Evolutionary conservation across 2,888 invertebrate genomes (phyloP), one percentile per base, ranked within the genome.

Genomic region (Cerceris ruficornis): DNA sequence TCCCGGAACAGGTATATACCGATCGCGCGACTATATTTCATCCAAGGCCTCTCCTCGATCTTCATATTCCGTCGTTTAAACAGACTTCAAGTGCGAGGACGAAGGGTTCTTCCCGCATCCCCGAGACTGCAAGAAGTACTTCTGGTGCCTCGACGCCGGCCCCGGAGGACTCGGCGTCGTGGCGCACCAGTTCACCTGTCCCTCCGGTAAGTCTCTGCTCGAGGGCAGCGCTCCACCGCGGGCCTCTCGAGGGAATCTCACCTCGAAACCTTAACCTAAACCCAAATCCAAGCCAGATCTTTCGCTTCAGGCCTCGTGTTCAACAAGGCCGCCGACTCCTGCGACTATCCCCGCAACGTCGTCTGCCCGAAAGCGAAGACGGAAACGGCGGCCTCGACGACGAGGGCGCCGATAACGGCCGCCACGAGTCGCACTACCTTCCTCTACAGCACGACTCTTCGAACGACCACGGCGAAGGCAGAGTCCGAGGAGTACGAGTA

Each of bases 101-200:
- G 98, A 98, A 93, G 98, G 98, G 2, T 98, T 98, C 93, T 98
- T 95, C 93, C 95, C 96, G 14, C 98, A 98, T 93, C 98, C 98
- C 0, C 95, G 97, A 54, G 98, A 98, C 92, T 98, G 98, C 92
- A 97, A 98, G 92, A 98, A 98, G 91, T 98, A 98, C 90, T 98
- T 97, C 93, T 98, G 98, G 98, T 98, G 98, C 90, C 93, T 98
- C 81, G 97, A 97, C 90, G 97, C 96, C 87, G 97, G 97, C 4
- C 96, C 98, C 0, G 97, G 98, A 0, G 96, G 97, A 88, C 94
- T 97, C 15, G 98, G 98, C 79, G 96, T 98, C 62, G 96, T 98
- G 6, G 98, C 97, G 0, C 97, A 98, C 93, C 96, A 97, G 90
- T 98, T 98, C 91, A 98, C 98, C 0, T 98, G 98, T 90, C 98